A percentile compares a stretch with the other conserved stretches of the same genome.
phyloP scores from a whole-genome alignment of 2,888 invertebrate species.

The Diaperis boleti region DNA sequence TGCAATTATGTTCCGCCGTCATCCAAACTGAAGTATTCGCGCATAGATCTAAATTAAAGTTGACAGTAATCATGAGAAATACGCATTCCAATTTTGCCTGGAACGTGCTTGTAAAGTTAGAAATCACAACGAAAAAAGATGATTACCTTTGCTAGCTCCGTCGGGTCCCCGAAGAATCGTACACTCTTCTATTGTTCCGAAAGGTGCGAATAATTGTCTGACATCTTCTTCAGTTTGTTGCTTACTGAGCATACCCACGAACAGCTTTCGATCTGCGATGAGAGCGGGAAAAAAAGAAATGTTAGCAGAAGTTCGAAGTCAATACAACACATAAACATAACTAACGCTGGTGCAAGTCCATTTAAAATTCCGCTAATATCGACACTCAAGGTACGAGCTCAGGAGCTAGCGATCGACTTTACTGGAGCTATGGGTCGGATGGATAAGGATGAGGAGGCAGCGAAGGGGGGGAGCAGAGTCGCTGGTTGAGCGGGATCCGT shows the following conservation, averaged over 20 bases:
- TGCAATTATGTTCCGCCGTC: conserved; percentile 56
- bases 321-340: conserved; percentile 53
- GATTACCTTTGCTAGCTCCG: conserved; percentile 96
- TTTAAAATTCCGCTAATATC: conserved; percentile 59
- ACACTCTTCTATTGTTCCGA: conserved; percentile 99
- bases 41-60: conserved; percentile 56
- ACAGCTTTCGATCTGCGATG: conserved; percentile 96
- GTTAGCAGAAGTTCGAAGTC: conserved; percentile 22
- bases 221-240: conserved; percentile 99
- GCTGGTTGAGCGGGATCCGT: conserved; percentile 57
- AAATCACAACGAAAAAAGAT: conserved; percentile 2
- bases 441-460: conserved; percentile 43
- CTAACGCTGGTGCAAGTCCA: conserved; percentile 57
- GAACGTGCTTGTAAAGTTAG: conserved; percentile 19
- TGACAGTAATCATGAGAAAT: conserved; percentile 55
- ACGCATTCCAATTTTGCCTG: conserved; percentile 39
- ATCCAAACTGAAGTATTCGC: conserved; percentile 48
- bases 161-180: conserved; percentile 97
- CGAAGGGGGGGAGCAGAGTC: no score
- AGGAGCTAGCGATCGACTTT: conserved; percentile 59
- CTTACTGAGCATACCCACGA: conserved; percentile 99
- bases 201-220: conserved; percentile 94
- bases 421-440: conserved; percentile 43
- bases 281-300: conserved; percentile 58
- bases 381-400: conserved; percentile 63